phyloP scores from a whole-genome alignment of 2,113 vertebrate species.

The Puma concolor region DNA sequence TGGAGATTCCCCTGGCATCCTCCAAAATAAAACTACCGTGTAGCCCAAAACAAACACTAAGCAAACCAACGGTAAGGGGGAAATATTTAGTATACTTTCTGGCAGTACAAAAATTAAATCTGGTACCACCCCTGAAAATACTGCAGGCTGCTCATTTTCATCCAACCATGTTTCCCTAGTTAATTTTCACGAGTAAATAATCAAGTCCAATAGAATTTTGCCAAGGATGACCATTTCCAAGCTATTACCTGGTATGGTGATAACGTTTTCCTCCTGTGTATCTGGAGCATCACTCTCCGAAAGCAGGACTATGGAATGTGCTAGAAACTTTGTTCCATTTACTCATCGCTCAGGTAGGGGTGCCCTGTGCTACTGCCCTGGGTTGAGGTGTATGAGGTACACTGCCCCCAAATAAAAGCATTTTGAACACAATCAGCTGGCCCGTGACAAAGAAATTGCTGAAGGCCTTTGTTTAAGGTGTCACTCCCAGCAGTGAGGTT shows the following conservation, averaged over 20 bases:
- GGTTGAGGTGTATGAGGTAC: background rate
- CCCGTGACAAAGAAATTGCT: conserved; percentile 36
- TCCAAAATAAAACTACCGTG: background rate
- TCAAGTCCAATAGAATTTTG: background rate
- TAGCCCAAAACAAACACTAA: conserved; percentile 20
- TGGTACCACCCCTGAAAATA: background rate
- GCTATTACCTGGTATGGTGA: background rate
- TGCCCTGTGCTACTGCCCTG: background rate
- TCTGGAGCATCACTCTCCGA: background rate
- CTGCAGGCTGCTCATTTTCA: background rate
- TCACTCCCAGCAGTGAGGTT: background rate
- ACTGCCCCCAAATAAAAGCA: background rate
- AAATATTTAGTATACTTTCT: conserved; percentile 40
- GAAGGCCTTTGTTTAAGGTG: conserved; percentile 43
- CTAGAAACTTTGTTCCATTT: background rate
- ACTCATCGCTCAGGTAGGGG: background rate
- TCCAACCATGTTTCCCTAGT: background rate
- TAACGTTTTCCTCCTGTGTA: background rate
- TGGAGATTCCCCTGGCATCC: background rate
- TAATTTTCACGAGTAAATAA: conserved; percentile 49
- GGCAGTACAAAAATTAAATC: conserved; percentile 4
- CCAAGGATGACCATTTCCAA: background rate
- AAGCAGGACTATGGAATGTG: background rate
- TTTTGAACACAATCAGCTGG: background rate
- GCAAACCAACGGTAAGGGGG: background rate